These are phyloP conservation scores for Caenorhabditis zanzibari DNA, from an alignment of 2,888 invertebrate species.

Conservation along the genomic window DNA sequence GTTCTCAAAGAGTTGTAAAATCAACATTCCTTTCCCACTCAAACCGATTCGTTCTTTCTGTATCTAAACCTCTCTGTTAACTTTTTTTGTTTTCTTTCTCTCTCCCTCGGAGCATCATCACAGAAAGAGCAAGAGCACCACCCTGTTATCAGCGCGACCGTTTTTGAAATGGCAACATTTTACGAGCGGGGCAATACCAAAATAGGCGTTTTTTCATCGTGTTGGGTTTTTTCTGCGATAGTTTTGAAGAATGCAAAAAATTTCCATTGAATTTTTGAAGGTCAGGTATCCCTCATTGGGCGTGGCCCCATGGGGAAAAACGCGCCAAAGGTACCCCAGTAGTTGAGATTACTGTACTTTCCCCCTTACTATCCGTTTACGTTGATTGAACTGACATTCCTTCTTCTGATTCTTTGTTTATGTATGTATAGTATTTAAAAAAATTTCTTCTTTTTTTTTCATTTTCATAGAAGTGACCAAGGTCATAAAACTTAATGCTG, in stretches of 20 bases:
- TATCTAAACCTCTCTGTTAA: conserved; percentile 16
- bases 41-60: background rate
- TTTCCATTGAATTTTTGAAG: background rate
- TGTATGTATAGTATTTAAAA: conserved; percentile 4
- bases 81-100: no score
- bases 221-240: background rate
- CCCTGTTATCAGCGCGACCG: background rate
- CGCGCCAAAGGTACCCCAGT: no score
- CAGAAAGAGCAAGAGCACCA: no score
- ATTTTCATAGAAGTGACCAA: conserved; percentile 32
- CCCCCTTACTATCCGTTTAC: background rate
- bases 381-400: conserved; percentile 37
- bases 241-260: background rate
- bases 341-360: background rate
- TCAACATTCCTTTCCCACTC: conserved; percentile 17
- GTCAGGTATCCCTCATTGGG: conserved; percentile 4
- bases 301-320: background rate
- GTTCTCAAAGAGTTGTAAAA: conserved; percentile 1
- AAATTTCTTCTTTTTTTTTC: background rate
- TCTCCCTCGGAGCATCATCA: background rate
- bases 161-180: conserved; percentile 32
- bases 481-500: conserved; percentile 45
- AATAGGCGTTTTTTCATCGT: conserved; percentile 52
- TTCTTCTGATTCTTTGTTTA: background rate
- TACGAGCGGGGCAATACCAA: background rate